These are phyloP conservation scores for Tachuris rubrigastra DNA, from an alignment of 2,113 vertebrate species.

Conservation along the genomic window DNA sequence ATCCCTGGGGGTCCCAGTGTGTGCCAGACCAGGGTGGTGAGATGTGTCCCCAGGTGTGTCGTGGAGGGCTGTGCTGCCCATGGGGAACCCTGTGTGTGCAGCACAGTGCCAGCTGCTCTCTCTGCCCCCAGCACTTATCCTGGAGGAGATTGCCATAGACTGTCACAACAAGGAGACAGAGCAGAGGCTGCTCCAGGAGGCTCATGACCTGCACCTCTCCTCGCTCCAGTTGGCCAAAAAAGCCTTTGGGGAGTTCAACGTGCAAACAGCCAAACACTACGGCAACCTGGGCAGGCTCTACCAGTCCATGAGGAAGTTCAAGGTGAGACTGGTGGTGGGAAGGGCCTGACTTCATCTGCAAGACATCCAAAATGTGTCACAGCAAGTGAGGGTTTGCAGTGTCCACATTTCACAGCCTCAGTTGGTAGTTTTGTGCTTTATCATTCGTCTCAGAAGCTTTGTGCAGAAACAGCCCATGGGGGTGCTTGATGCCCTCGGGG, in stretches of 20 bases:
- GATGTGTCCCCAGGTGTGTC: not conserved
- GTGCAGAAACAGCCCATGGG: fast-evolving
- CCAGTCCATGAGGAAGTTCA: conserved; percentile 99
- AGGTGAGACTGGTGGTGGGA: conserved; percentile 73
- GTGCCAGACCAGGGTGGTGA: not conserved
- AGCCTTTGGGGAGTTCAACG: conserved; percentile 98
- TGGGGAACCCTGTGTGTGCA: not conserved
- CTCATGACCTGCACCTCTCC: conserved; percentile 97
- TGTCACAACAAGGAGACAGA: conserved; percentile 99
- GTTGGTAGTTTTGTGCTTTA: not conserved
- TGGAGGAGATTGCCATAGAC: conserved; percentile 98
- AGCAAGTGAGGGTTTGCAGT: fast-evolving
- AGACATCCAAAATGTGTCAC: not conserved
- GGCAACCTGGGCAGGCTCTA: conserved; percentile 97
- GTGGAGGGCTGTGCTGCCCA: not conserved
- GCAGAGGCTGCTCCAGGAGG: conserved; percentile 94
- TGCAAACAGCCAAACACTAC: conserved; percentile 98
- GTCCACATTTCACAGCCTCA: fast-evolving
- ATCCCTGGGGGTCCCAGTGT: not conserved
- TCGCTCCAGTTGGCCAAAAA: conserved; percentile 97
- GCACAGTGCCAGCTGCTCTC: not conserved
- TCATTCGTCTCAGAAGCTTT: not conserved
- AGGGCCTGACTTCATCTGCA: not conserved
- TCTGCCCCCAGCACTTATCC: conserved; percentile 85
- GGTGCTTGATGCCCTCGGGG: not conserved